A percentile compares a stretch with the other conserved stretches of the same genome.
Conservation (phyloP, 2,888 invertebrate species). For the Deilephila porcellus region DNA sequence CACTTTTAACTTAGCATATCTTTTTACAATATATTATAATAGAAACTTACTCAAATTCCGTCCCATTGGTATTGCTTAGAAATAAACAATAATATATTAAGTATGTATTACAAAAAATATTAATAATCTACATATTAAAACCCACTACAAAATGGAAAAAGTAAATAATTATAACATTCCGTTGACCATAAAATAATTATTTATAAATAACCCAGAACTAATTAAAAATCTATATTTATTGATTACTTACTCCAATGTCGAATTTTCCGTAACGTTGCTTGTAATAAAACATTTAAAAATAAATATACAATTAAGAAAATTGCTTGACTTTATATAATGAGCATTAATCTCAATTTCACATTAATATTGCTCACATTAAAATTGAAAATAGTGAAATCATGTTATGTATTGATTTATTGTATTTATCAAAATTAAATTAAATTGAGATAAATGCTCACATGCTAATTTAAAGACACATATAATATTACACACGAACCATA, state of each 20-base stretch:
- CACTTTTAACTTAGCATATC: neutral
- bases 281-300: slow-evolving; percentile 44
- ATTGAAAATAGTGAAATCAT: neutral
- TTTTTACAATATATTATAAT: neutral
- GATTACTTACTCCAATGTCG: slow-evolving; percentile 53
- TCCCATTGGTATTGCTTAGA: neutral
- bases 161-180: too few relatives aligned
- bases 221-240: neutral
- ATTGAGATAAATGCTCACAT: neutral
- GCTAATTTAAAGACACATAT: neutral
- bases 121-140: too few relatives aligned
- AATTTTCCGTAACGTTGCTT: slow-evolving; percentile 59
- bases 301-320: neutral
- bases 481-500: neutral
- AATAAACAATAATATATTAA: neutral
- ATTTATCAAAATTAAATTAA: neutral
- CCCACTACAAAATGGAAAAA: too few relatives aligned
- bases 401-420: neutral
- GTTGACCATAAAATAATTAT: too few relatives aligned
- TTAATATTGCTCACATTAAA: neutral
- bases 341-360: neutral
- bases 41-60: slow-evolving; percentile 49
- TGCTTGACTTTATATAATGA: neutral
- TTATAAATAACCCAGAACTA: too few relatives aligned
- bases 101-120: too few relatives aligned